Percentiles rank a stretch among this genome's conserved stretches.
Conservation (phyloP, 2,888 invertebrate genomes). For the Liodrosophila aerea region DNA sequence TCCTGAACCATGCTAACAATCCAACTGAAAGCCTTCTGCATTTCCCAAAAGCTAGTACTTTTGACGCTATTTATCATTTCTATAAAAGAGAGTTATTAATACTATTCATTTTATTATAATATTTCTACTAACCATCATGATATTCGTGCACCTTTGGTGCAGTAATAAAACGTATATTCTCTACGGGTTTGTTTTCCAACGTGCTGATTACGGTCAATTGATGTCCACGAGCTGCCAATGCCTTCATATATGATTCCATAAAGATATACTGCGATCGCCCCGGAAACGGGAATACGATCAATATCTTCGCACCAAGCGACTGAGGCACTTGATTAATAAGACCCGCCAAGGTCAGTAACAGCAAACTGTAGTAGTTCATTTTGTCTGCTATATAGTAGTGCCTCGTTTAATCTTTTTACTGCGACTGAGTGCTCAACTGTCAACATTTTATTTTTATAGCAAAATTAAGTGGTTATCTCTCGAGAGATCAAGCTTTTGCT, state of each 20-base stretch:
- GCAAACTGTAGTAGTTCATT: slow-evolving; percentile 32
- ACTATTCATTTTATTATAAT: accelerated
- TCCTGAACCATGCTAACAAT: background rate
- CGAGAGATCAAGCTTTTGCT: slow-evolving; percentile 5
- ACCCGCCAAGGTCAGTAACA: slow-evolving; percentile 20
- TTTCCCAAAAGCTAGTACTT: background rate
- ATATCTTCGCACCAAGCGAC: slow-evolving; percentile 56
- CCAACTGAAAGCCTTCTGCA: slow-evolving; percentile 9
- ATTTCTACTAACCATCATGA: slow-evolving; percentile 19
- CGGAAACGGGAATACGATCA: slow-evolving; percentile 60
- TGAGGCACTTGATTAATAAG: slow-evolving; percentile 14
- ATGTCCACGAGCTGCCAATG: slow-evolving; percentile 78
- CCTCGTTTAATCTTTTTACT: no score
- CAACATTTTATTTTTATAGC: slow-evolving; percentile 1
- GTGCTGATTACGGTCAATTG: slow-evolving; percentile 78
- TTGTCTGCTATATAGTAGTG: background rate
- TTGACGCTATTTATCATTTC: slow-evolving; percentile 23
- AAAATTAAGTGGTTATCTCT: background rate
- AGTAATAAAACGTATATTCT: slow-evolving; percentile 57
- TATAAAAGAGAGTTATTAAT: slow-evolving; percentile 3
- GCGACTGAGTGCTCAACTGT: background rate
- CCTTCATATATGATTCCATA: slow-evolving; percentile 49
- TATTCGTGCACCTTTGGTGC: slow-evolving; percentile 31
- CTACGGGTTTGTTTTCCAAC: slow-evolving; percentile 36
- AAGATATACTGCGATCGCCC: slow-evolving; percentile 75